Evolutionary conservation across 2,113 vertebrate genomes (phyloP).

Genomic region (Lonchura striata): DNA sequence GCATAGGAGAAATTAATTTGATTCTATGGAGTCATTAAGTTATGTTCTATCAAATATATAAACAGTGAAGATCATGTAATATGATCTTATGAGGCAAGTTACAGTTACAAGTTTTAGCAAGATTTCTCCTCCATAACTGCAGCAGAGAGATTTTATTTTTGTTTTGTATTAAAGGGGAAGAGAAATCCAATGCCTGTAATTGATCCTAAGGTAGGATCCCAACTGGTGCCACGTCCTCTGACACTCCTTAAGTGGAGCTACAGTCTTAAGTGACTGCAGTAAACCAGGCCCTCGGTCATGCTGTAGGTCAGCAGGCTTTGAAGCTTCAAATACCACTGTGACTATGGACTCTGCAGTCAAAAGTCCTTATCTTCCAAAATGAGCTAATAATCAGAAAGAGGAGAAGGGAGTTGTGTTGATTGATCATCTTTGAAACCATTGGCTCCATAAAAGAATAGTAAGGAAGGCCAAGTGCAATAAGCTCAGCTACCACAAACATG

Average conservation of each 20-base stretch:
- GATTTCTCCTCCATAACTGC: not conserved
- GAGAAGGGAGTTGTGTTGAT: not conserved
- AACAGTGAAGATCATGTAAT: not conserved
- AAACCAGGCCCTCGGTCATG: not conserved
- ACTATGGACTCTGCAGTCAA: not conserved
- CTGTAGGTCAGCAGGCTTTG: not conserved
- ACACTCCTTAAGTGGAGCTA: not conserved
- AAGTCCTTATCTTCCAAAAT: not conserved
- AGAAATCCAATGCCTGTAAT: not conserved
- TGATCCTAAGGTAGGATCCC: not conserved
- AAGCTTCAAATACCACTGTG: not conserved
- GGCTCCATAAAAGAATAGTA: not conserved
- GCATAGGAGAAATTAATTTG: constrained; percentile 54
- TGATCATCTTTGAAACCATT: not conserved
- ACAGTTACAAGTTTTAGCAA: not conserved
- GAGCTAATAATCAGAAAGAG: not conserved
- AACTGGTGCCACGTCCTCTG: not conserved
- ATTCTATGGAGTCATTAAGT: constrained; percentile 49
- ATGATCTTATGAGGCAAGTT: constrained; percentile 23
- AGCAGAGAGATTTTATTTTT: not conserved
- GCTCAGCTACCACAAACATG: not conserved
- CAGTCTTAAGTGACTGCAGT: not conserved
- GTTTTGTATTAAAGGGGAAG: not conserved
- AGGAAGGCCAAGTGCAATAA: not conserved
- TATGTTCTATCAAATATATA: not conserved